A percentile compares a stretch with the other conserved stretches of the same genome.
phyloP scores from a whole-genome alignment of 2,888 invertebrate species.

The Synergus laeviventris region DNA sequence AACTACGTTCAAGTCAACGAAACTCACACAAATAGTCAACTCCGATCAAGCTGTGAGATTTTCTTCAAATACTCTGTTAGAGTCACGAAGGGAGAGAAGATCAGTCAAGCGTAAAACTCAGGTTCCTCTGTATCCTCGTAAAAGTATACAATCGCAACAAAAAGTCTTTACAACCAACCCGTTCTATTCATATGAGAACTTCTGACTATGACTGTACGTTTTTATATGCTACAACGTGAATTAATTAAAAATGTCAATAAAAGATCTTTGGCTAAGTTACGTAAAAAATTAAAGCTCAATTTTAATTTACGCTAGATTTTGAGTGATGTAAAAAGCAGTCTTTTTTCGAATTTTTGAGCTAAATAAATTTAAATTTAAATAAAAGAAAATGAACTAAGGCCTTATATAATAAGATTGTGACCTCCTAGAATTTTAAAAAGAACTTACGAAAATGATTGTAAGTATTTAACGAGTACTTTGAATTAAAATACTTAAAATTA shows the following conservation, averaged over 20 bases:
- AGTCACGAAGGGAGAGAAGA: conserved; percentile 3
- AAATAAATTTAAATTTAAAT: too few species aligned
- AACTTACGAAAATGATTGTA: not conserved
- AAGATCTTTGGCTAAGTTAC: not conserved
- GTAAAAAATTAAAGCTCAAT: not conserved
- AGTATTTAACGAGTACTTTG: not conserved
- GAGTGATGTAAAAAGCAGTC: not conserved
- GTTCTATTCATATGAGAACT: not conserved
- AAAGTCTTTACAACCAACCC: conserved; percentile 10
- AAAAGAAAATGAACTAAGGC: not conserved
- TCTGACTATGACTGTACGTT: not conserved
- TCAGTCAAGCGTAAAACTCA: conserved; percentile 19
- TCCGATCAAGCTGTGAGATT: not conserved
- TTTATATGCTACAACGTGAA: not conserved
- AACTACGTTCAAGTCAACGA: not conserved
- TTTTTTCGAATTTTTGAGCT: not conserved
- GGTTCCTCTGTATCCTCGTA: not conserved
- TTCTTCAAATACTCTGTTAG: not conserved
- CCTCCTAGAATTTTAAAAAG: not conserved
- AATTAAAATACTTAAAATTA: not conserved
- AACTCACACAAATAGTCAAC: not conserved
- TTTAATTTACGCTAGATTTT: not conserved
- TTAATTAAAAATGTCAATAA: not conserved
- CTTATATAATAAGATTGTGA: not conserved
- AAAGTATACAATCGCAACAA: conserved; percentile 4